These are phyloP conservation scores for Pseudopodoces humilis DNA, from an alignment of 2,113 vertebrate genomes.

Conservation along the genomic window DNA sequence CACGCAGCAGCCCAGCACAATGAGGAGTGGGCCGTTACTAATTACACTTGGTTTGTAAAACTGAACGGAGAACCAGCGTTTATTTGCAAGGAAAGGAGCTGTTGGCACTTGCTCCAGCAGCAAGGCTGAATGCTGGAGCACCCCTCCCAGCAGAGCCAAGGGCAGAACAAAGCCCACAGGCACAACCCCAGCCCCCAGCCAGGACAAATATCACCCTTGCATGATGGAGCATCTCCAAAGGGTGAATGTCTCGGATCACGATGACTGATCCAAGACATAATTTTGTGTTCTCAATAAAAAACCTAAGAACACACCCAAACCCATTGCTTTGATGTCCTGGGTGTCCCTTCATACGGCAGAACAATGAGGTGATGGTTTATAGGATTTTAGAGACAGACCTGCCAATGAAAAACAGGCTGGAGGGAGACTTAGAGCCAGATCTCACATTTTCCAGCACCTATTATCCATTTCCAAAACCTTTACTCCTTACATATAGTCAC, in stretches of 20 bases:
- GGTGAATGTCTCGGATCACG: background rate
- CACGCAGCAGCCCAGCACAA: background rate
- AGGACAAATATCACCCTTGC: background rate
- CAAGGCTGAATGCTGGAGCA: accelerated
- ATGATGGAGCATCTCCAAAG: accelerated
- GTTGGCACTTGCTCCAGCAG: background rate
- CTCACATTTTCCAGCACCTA: background rate
- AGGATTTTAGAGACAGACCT: background rate
- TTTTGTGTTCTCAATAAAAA: background rate
- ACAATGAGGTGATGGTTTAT: background rate
- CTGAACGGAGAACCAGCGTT: accelerated
- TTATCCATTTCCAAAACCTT: background rate
- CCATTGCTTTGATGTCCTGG: background rate
- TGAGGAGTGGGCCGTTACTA: background rate
- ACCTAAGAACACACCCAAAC: background rate
- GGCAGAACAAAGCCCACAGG: background rate
- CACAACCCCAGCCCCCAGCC: background rate
- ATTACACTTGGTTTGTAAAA: background rate
- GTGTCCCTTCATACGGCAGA: background rate
- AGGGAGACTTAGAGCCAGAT: background rate
- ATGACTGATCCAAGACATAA: background rate
- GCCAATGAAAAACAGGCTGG: background rate
- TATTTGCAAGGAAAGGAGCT: background rate
- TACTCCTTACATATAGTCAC: background rate
- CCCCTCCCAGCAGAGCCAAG: background rate